phyloP scores from a whole-genome alignment of 2,888 invertebrate species.

The Drosophila algonquin region DNA sequence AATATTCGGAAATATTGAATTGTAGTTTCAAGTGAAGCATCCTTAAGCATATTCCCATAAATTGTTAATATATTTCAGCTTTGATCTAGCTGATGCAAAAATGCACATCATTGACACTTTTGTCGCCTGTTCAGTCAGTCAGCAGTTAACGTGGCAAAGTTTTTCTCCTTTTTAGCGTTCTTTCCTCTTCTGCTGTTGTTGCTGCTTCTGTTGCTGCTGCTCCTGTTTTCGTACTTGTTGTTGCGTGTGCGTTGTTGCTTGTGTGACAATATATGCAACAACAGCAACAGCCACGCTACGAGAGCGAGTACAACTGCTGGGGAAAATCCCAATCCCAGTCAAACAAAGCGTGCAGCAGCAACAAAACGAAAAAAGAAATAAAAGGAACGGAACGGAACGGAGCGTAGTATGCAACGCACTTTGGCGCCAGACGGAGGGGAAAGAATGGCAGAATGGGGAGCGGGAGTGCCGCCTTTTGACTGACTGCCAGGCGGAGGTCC shows the following conservation, averaged over 20 bases:
- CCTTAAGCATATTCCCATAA: neutral
- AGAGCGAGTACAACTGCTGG: conserved; percentile 56
- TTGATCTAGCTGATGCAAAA: neutral
- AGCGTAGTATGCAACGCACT: conserved; percentile 73
- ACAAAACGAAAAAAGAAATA: conserved; percentile 42
- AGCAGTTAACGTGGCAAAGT: conserved; percentile 58
- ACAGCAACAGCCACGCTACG: conserved; percentile 33
- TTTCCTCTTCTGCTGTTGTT: conserved; percentile 22
- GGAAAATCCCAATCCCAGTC: conserved; percentile 75
- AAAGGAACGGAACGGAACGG: conserved; percentile 13
- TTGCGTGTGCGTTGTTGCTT: conserved; percentile 32
- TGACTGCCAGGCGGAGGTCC: conserved; percentile 62
- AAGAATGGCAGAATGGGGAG: conserved; percentile 1
- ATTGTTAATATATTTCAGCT: neutral
- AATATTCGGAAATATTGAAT: neutral
- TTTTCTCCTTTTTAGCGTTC: conserved; percentile 32
- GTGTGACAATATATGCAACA: conserved; percentile 51
- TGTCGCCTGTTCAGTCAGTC: conserved; percentile 63
- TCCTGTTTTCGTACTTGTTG: conserved; percentile 35
- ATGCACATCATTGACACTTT: conserved; percentile 52
- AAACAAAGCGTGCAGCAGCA: conserved; percentile 71
- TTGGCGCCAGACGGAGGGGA: conserved; percentile 57
- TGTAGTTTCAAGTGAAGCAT: neutral
- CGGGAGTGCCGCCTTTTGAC: conserved; percentile 52
- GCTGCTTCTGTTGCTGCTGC: conserved; percentile 19